A percentile compares a stretch with the other conserved stretches of the same genome.
phyloP scores from a whole-genome alignment of 2,113 vertebrate genomes.

The Phodopus roborovskii region DNA sequence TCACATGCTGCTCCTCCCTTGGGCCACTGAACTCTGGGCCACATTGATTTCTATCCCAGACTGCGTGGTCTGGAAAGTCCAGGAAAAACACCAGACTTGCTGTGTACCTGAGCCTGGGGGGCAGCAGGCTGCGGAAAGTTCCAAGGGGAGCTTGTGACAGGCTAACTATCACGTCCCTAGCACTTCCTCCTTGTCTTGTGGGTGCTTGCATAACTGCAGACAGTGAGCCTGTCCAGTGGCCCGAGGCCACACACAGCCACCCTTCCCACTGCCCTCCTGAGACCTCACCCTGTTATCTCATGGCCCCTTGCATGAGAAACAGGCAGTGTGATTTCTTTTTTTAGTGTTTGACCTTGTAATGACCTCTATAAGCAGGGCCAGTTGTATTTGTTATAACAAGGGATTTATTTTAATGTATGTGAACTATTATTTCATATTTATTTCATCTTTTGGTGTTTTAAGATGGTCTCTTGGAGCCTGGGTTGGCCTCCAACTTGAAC shows the following conservation, averaged over 20 bases:
- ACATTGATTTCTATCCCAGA: not conserved
- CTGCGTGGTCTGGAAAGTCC: not conserved
- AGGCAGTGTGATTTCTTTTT: not conserved
- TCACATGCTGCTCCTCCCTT: not conserved
- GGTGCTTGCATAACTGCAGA: not conserved
- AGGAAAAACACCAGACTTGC: not conserved
- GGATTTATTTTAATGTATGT: not conserved
- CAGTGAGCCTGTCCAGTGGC: not conserved
- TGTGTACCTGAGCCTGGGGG: not conserved
- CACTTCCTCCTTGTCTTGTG: slow-evolving; percentile 37
- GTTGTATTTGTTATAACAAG: not conserved
- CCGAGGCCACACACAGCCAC: rapidly evolving
- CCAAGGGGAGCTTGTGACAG: too few species aligned
- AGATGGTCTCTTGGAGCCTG: not conserved
- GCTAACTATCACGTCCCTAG: rapidly evolving
- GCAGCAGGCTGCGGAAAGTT: not conserved
- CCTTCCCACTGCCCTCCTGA: not conserved
- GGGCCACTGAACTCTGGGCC: not conserved
- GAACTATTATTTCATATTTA: not conserved
- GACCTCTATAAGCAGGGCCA: not conserved
- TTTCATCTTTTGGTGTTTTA: not conserved
- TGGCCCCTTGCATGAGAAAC: not conserved
- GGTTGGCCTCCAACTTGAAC: not conserved
- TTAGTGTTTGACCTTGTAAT: not conserved
- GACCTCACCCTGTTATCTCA: rapidly evolving